A percentile compares a stretch with the other conserved stretches of the same genome.
Evolutionary conservation across 2,797 vertebrate genomes (phyloP).

Genomic region (Leucoraja ocellata): DNA sequence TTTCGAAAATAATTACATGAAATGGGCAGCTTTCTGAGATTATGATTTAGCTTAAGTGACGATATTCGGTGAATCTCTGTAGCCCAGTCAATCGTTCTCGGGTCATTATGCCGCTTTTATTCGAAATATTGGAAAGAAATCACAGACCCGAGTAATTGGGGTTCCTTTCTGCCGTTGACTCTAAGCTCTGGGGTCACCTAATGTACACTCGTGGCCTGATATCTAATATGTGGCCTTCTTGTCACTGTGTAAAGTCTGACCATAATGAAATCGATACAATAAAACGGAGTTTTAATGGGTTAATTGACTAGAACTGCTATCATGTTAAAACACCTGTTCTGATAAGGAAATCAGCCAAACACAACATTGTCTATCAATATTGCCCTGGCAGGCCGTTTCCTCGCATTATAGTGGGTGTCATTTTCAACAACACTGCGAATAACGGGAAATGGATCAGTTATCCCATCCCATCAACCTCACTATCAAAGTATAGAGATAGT

Average conservation of each 20-base stretch:
- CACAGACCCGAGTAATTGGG: not conserved
- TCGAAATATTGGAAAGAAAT: too few relatives aligned
- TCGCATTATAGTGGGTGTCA: not conserved
- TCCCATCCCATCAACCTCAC: not conserved
- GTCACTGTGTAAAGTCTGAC: not conserved
- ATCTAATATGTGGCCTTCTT: not conserved
- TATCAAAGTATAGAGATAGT: too few relatives aligned
- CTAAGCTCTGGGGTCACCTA: not conserved
- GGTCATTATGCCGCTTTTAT: not conserved
- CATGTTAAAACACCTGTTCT: conserved; percentile 63
- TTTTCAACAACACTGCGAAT: not conserved
- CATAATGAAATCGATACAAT: conserved; percentile 51
- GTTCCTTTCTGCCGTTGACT: not conserved
- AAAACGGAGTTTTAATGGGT: conserved; percentile 59
- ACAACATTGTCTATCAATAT: conserved; percentile 51
- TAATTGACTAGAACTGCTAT: conserved; percentile 62
- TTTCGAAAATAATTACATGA: not conserved
- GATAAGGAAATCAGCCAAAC: conserved; percentile 47
- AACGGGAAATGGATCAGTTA: not conserved
- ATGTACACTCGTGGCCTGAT: not conserved
- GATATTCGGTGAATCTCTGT: not conserved
- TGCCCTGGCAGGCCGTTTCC: conserved; percentile 40
- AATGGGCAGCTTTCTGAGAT: not conserved
- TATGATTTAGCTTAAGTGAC: not conserved
- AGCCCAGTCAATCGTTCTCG: not conserved